Percentiles rank a stretch among this genome's conserved stretches.
Conservation (phyloP, 2,113 vertebrate genomes). For the Stegastes partitus region DNA sequence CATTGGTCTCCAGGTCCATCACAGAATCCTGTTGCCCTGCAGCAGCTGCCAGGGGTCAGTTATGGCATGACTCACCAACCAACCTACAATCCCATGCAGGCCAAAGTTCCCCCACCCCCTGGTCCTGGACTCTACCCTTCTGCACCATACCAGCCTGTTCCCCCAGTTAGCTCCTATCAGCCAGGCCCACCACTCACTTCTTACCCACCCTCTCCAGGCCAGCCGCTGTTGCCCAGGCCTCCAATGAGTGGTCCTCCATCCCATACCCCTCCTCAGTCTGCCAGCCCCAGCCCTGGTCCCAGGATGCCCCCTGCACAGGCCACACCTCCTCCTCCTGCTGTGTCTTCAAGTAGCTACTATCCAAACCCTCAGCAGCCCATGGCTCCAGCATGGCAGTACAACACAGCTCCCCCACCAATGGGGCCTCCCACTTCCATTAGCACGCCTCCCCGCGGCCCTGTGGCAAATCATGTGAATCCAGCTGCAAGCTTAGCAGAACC, state of each 20-base stretch:
- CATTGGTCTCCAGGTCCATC: constrained; percentile 89
- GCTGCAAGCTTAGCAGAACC: constrained; percentile 61
- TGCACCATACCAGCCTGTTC: constrained; percentile 84
- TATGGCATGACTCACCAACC: constrained; percentile 84
- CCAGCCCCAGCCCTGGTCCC: constrained; percentile 73
- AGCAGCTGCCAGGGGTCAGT: constrained; percentile 84
- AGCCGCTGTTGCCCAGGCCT: constrained; percentile 83
- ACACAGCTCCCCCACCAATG: constrained; percentile 73
- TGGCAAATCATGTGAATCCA: constrained; percentile 81
- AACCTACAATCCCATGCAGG: constrained; percentile 82
- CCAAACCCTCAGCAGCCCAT: constrained; percentile 80
- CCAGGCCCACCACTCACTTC: constrained; percentile 77
- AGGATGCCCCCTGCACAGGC: constrained; percentile 64
- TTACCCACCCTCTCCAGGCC: constrained; percentile 85
- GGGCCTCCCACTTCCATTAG: constrained; percentile 66
- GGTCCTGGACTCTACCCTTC: constrained; percentile 85
- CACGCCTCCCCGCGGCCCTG: constrained; percentile 62
- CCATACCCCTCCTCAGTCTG: constrained; percentile 74
- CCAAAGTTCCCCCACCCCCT: constrained; percentile 85
- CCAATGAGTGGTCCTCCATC: constrained; percentile 74
- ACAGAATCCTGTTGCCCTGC: constrained; percentile 85
- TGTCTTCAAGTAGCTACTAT: constrained; percentile 84
- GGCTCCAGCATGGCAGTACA: constrained; percentile 88
- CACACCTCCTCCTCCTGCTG: constrained; percentile 81
- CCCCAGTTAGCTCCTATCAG: constrained; percentile 83